A percentile compares a stretch with the other conserved stretches of the same genome.
phyloP scores from a whole-genome alignment of 2,888 invertebrate species.

The Lepas anatifera region DNA sequence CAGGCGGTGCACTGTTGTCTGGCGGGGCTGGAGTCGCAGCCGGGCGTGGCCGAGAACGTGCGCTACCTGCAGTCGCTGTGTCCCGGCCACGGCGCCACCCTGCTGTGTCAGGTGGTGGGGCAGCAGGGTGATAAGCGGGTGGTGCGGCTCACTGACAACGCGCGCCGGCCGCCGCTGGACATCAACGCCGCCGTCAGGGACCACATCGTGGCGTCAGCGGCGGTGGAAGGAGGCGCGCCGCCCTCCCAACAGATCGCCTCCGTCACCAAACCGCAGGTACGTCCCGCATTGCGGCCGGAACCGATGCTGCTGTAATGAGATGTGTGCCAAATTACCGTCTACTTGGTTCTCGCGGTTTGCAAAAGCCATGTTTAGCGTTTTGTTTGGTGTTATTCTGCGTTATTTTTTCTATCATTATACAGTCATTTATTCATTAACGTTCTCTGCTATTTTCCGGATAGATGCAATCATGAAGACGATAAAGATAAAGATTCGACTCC shows the following conservation, averaged over 20 bases:
- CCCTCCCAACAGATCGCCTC: not conserved
- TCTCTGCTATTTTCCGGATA: too few relatives aligned
- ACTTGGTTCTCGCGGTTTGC: too few relatives aligned
- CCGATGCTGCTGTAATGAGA: not conserved
- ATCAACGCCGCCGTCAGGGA: not conserved
- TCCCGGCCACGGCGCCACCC: not conserved
- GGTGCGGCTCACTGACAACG: not conserved
- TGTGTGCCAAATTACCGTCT: not conserved
- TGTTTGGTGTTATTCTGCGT: too few relatives aligned
- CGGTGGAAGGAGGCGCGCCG: not conserved
- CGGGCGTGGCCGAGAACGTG: not conserved
- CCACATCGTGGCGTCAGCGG: not conserved
- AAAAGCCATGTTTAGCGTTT: too few relatives aligned
- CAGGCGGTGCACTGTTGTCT: not conserved
- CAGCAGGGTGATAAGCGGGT: not conserved
- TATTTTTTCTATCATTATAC: too few relatives aligned
- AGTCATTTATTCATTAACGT: too few relatives aligned
- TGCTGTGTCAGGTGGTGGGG: not conserved
- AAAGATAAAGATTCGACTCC: too few relatives aligned
- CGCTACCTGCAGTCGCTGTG: not conserved
- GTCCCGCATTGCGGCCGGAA: too few relatives aligned
- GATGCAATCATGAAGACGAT: too few relatives aligned
- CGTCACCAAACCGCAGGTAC: not conserved
- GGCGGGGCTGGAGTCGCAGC: not conserved
- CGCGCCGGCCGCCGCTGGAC: not conserved